These are phyloP conservation scores for Drosophila mojavensis DNA, from an alignment of 1,140 invertebrate species.

Conservation along the genomic window DNA sequence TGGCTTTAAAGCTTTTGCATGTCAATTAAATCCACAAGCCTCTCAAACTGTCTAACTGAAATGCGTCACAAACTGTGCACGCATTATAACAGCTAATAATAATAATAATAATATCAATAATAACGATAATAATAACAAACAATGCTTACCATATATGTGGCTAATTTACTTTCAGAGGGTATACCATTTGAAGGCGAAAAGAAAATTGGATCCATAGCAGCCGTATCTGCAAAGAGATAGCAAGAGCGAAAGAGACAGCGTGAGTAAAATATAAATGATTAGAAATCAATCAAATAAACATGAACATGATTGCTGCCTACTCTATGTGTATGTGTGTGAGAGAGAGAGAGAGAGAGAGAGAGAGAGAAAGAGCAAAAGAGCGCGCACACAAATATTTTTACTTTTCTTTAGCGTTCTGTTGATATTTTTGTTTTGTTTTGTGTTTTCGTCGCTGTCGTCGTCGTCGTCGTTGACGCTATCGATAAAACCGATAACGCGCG, in stretches of 20 bases:
- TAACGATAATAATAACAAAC: conserved; percentile 11
- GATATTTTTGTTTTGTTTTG: conserved; percentile 54
- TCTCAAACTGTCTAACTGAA: conserved; percentile 26
- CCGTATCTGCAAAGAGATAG: conserved; percentile 73
- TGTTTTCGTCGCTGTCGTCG: conserved; percentile 37
- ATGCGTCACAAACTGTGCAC: conserved; percentile 29
- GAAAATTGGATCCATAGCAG: conserved; percentile 85
- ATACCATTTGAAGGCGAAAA: conserved; percentile 89
- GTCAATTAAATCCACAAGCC: conserved; percentile 7
- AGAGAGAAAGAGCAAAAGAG: background rate
- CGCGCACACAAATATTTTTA: background rate
- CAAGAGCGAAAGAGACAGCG: conserved; percentile 10
- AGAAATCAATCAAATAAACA: conserved; percentile 79
- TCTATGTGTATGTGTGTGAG: conserved; percentile 11
- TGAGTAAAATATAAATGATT: conserved; percentile 52
- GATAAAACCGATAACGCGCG: conserved; percentile 64
- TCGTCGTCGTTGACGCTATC: conserved; percentile 61
- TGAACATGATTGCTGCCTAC: conserved; percentile 46
- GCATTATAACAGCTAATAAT: background rate
- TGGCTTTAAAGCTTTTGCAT: conserved; percentile 17
- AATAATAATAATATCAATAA: background rate
- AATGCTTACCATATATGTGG: conserved; percentile 90
- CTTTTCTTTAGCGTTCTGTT: conserved; percentile 23
- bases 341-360: background rate
- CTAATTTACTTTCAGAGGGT: conserved; percentile 93